Evolutionary conservation across 2,797 vertebrate species (phyloP), one percentile per base, ranked within the genome.

Genomic region (Rhabdophis nuchalis): DNA sequence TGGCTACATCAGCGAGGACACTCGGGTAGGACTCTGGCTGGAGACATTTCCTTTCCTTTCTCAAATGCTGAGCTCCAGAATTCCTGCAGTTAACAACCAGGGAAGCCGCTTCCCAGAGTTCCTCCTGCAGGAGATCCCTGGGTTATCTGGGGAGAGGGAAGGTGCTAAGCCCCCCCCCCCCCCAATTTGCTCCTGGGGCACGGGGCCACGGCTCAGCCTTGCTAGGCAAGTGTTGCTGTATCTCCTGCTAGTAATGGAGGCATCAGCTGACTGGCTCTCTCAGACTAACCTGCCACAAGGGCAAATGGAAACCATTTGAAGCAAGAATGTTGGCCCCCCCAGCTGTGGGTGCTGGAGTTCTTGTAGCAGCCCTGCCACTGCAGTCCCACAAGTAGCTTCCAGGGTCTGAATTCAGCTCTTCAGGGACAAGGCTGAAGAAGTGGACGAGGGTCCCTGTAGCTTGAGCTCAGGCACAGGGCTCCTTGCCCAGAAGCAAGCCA

Each of bases 1-100:
- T 97, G 99, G 99, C 29, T 99, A 99, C 96, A 99, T 99, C 97
- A 99, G 99, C 93, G 99, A 99, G 96, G 98, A 99, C 92, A 98
- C 98, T 1, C 97, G 99, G 98, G 99, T 99, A 96, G 98, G 98
- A 86, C 9, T 61, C 13, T 85, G 1, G 10, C 29, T 58, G n/a
- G 53, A 46, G 60, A 0, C 6, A 89, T 91, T 90, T 41, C 1
- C 14, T 61, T n/a, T 1, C 88, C 5, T 2, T 61, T 54, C 88
- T 86, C 23, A 23, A 46, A 9, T 2, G 1, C 58, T 46, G 56
- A 14, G 72, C 57, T 8, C 57, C 57, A 18, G 64, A 29, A 29
- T 14, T 11, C 50, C 52, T 52, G 64, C 64, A 20, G 32, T 18
- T 36, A 72, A 72, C 1, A 36, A 8, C n/a, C 64, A 18, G 16